Base-by-base conservation (phyloP, 64 coral and sea anemone species). In the Platygyra sinensis region DNA sequence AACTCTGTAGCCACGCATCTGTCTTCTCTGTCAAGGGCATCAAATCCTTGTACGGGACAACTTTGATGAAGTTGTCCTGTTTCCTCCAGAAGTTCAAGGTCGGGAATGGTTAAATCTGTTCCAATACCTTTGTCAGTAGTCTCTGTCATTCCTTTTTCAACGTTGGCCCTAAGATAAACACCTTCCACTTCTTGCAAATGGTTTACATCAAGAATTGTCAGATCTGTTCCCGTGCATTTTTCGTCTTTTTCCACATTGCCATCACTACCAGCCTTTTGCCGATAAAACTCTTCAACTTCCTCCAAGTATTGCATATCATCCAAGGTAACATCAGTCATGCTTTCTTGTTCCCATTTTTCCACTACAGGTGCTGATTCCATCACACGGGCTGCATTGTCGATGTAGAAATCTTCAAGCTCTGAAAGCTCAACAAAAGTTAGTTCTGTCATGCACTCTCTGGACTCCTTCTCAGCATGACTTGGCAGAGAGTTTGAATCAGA, bases 281-380 rank as follows among this genome's bases (percentile, higher is more conserved):
- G 39, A 71, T 67, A 28, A 24, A 51, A 39, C 22, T 71, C 62
- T 39, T 85, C 62, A 20, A 30, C 61, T 51, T 87, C 52, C 27
- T 87, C 90, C 19, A 92, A 64, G 62, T 87, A 92, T 24, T 57
- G 32, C 32, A 92, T 67, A 32, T 79, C 83, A 55, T 78, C 75
- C 24, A 87, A 28, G 14, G 90, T 92, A 30, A 92, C 78, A 42
- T 90, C 89, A 72, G 89, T 91, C 72, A 91, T 91, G 38, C 77
- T 80, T 20, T 90, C 88, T 59, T 67, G 29, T 5, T 90, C 88
- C 49, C 39, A 80, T 80, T 54, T 90, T 52, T 77, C 71, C 22
- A 85, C 81, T 10, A 72, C 12, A 24, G 63, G 81, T 4, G 36
- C 28, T 14, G 10, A 14, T 39, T 64, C 62, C 62, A 71, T 25